phyloP scores from a whole-genome alignment of 2,888 invertebrate genomes.

The Tinea semifulvella region DNA sequence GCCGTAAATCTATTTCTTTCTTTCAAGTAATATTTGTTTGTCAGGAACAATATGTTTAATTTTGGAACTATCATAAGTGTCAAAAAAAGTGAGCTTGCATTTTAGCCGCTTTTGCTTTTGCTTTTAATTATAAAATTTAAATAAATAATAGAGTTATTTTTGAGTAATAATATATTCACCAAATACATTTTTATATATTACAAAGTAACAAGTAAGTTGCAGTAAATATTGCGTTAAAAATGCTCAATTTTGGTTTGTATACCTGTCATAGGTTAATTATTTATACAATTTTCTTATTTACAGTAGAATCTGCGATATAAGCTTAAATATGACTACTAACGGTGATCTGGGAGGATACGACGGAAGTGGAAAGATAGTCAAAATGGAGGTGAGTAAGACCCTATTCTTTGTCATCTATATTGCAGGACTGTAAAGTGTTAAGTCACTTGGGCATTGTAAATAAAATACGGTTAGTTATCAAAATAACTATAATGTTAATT shows the following conservation, averaged over 20 bases:
- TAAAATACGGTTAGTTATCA: no score
- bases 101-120: constrained; percentile 19
- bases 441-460: no score
- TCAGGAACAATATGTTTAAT: no score
- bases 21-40: no score
- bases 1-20: no score
- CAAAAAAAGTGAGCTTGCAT: constrained; percentile 33
- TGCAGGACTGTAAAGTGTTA: no score
- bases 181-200: no score
- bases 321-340: constrained; percentile 45
- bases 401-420: no score
- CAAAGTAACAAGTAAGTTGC: constrained; percentile 6
- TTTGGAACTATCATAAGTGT: no score
- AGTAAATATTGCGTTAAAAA: neutral
- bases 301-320: constrained; percentile 17
- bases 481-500: neutral
- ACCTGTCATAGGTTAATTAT: neutral
- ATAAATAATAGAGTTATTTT: no score
- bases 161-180: no score
- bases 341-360: constrained; percentile 51
- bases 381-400: constrained; percentile 70
- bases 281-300: constrained; percentile 16
- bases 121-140: constrained; percentile 12
- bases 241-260: neutral
- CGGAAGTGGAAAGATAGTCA: constrained; percentile 60